These are phyloP conservation scores for Hofmannophila pseudospretella DNA, from an alignment of 2,888 invertebrate species.

Conservation along the genomic window DNA sequence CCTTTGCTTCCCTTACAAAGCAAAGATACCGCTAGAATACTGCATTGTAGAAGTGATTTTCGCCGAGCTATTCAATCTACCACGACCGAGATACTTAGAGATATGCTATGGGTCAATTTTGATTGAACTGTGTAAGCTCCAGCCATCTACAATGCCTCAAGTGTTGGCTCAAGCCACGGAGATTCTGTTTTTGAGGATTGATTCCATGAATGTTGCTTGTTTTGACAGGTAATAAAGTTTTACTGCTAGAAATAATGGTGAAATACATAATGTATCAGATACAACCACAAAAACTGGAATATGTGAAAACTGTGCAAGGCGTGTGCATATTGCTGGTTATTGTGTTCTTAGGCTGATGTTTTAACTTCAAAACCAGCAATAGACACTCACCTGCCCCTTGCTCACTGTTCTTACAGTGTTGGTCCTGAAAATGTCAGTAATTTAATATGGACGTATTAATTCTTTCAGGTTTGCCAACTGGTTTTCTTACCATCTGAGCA, in stretches of 20 bases:
- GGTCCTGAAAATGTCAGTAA: too few relatives aligned
- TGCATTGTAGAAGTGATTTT: constrained; percentile 99
- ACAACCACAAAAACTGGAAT: too few relatives aligned
- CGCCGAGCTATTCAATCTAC: constrained; percentile 95
- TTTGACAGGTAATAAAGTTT: constrained; percentile 93
- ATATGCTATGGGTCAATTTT: constrained; percentile 96
- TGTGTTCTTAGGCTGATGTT: too few relatives aligned
- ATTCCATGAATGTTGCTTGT: constrained; percentile 97
- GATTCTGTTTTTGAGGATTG: constrained; percentile 96
- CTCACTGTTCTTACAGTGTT: too few relatives aligned
- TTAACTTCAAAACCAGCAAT: too few relatives aligned
- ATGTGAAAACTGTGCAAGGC: too few relatives aligned
- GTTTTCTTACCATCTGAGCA: constrained; percentile 99
- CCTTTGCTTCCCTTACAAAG: constrained; percentile 93
- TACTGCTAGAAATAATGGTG: too few relatives aligned
- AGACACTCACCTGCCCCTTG: too few relatives aligned
- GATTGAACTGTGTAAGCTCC: constrained; percentile 97
- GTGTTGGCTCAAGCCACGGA: constrained; percentile 98
- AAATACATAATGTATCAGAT: too few relatives aligned
- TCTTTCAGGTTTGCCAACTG: constrained; percentile 91
- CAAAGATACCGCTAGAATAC: constrained; percentile 97
- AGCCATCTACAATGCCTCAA: constrained; percentile 98
- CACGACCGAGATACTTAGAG: constrained; percentile 91
- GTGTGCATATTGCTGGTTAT: too few relatives aligned
- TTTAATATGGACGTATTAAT: too few relatives aligned